These are phyloP conservation scores for Tillus elongatus DNA, from an alignment of 2,888 invertebrate genomes.

Conservation along the genomic window DNA sequence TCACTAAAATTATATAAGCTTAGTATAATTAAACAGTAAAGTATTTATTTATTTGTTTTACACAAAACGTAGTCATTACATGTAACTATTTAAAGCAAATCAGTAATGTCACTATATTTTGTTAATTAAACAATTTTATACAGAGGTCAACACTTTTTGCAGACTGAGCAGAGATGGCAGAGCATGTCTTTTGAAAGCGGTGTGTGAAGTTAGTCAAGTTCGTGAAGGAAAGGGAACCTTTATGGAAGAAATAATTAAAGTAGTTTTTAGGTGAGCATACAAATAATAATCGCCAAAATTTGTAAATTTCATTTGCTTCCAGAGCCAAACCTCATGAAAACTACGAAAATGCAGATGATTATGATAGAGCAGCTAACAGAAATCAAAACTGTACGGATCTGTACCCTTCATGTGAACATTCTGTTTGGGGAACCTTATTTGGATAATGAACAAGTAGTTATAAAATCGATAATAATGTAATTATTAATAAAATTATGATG, in stretches of 20 bases:
- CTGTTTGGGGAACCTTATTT: conserved; percentile 1
- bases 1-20: no score
- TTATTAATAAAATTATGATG: no score
- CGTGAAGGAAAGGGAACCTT: conserved; percentile 48
- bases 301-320: conserved; percentile 22
- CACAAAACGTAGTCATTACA: no score
- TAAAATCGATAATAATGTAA: no score
- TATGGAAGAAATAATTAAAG: conserved; percentile 54
- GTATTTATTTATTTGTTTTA: no score
- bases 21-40: no score
- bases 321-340: conserved; percentile 44
- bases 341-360: conserved; percentile 35
- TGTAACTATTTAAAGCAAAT: no score
- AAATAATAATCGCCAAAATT: not conserved
- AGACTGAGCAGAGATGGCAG: conserved; percentile 45
- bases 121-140: no score
- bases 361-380: conserved; percentile 41
- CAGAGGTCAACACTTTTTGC: conserved; percentile 18
- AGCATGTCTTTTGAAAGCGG: conserved; percentile 55
- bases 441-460: no score
- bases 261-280: conserved; percentile 56
- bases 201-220: conserved; percentile 54
- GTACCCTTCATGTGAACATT: conserved; percentile 41
- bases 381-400: conserved; percentile 40
- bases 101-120: no score